Conservation (phyloP, 2,113 vertebrate species). For the Pelusios castaneus region DNA sequence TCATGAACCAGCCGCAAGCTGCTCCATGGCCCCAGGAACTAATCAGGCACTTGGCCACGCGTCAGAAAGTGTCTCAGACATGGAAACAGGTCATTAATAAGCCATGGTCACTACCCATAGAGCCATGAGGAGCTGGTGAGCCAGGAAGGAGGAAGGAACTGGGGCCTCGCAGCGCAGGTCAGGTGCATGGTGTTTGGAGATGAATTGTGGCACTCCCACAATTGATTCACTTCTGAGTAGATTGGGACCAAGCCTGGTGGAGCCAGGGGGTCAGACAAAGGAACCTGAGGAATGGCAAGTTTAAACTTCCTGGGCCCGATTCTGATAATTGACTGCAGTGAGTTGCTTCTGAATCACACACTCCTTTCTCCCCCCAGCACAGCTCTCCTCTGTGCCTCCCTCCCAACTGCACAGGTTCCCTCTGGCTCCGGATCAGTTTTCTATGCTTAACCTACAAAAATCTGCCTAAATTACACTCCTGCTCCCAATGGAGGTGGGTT, state of each 20-base stretch:
- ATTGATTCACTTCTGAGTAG: background rate
- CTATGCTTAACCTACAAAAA: background rate
- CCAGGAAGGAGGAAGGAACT: background rate
- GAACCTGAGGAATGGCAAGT: background rate
- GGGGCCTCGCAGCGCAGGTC: background rate
- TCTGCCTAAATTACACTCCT: conserved; percentile 5
- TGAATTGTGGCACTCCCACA: background rate
- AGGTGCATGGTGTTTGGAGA: background rate
- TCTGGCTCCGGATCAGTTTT: background rate
- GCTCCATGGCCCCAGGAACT: background rate
- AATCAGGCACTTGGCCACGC: background rate
- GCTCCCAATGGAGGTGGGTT: background rate
- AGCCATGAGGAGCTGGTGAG: background rate
- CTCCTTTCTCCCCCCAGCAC: background rate
- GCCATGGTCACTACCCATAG: background rate
- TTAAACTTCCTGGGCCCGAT: background rate
- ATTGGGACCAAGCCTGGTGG: background rate
- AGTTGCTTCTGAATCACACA: background rate
- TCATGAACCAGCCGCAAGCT: background rate
- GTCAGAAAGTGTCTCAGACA: background rate
- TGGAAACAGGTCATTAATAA: background rate
- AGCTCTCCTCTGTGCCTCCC: background rate
- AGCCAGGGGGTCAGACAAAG: background rate
- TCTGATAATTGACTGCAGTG: background rate
- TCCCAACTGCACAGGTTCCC: background rate